Evolutionary conservation across 2,797 vertebrate species (phyloP).

Genomic region (Echiichthys vipera): DNA sequence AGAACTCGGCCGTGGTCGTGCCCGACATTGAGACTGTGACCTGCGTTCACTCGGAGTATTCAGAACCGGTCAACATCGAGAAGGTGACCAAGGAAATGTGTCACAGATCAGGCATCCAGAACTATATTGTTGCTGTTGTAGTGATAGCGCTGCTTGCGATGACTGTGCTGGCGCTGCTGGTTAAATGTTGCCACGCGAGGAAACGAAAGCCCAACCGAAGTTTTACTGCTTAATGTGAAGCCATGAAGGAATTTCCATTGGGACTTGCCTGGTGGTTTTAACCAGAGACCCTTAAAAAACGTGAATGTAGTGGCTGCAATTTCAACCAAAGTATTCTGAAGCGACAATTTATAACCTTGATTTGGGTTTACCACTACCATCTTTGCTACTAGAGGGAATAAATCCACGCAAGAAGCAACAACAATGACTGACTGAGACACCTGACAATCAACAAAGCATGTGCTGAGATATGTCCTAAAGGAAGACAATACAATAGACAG

Average conservation of each 20-base stretch:
- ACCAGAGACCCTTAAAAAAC: conserved; percentile 3
- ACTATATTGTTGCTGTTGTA: conserved; percentile 79
- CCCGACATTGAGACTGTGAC: conserved; percentile 84
- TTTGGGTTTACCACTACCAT: neutral
- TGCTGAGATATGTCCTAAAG: neutral
- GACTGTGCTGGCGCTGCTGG: conserved; percentile 62
- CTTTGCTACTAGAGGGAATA: neutral
- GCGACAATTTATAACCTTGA: conserved; percentile 1
- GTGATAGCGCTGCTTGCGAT: conserved; percentile 73
- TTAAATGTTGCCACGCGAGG: conserved; percentile 70
- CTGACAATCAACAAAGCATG: neutral
- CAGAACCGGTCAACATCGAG: conserved; percentile 82
- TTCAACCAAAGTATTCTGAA: conserved; percentile 2
- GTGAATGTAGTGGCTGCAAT: conserved; percentile 25
- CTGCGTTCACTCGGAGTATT: conserved; percentile 83
- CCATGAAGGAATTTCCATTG: conserved; percentile 1
- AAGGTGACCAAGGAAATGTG: conserved; percentile 88
- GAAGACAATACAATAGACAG: neutral
- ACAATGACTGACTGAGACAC: neutral
- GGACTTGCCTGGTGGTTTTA: neutral
- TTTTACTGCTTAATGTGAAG: conserved; percentile 75
- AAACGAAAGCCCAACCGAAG: conserved; percentile 67
- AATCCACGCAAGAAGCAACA: neutral
- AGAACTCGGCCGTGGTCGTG: conserved; percentile 85
- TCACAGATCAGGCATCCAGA: conserved; percentile 73